Base-by-base conservation (phyloP, 2,888 invertebrate genomes). In the Lycophotia porphyrea region DNA sequence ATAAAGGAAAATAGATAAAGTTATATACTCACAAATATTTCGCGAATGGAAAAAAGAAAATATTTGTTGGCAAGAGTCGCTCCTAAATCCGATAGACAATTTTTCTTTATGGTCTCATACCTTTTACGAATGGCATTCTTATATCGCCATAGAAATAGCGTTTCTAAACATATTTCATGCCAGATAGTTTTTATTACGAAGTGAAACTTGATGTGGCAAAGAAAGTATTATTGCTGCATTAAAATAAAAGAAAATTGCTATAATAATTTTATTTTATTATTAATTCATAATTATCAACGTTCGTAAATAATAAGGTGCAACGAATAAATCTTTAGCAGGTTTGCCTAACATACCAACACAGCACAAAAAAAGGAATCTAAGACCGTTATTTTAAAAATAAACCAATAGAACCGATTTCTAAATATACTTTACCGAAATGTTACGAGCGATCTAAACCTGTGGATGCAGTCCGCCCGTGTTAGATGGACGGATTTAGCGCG, bases 371-470 rank as follows among this genome's bases (percentile, higher is more conserved):
- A 39, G 69, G 78, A 79, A 68, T 44, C 60, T 11, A 63, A 71
- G 61, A 78, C 49, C 13, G 71, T 73, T 85, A 77, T 79, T 84
- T 87, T 81, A 87, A 81, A 89, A 86, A 89, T 87, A 90, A 79
- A 81, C 71, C 72, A 77, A 78, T 52, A 71, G 84, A 87, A 87
- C 78, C 80, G 63, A 76, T 75, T 81, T 86, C 91, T 88, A 89
- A 88, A 88, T 88, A 85, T 83, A 79, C 60, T 77, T 70, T 68
- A 85, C 84, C 42, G 81, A 85, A 89, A 87, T 84, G 86, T 80
- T 84, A 87, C 84, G 82, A 78, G 78, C 79, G 70, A 76, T 84
- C 79, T 78, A 81, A 84, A 80, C 82, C 63, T 78, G 80, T 82
- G 71, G 73, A 82, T 84, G 81, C 80, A 82, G 82, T 76, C 73